phyloP scores from a whole-genome alignment of 1,140 invertebrate genomes.

The Macrocentrus cingulum region DNA sequence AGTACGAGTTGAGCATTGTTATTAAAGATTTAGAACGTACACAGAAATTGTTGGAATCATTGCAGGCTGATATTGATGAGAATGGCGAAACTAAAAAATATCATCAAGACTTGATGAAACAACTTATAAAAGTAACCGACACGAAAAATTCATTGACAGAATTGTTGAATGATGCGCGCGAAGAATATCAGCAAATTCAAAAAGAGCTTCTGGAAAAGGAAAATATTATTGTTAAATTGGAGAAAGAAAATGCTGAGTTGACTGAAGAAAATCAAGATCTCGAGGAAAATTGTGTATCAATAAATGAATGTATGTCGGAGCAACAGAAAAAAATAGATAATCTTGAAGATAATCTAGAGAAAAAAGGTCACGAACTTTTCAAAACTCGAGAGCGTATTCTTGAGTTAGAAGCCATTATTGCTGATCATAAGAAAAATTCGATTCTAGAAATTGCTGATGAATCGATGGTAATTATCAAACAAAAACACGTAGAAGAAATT shows the following conservation, averaged over 20 bases:
- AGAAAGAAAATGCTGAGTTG: slow-evolving; percentile 37
- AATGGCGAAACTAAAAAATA: slow-evolving; percentile 32
- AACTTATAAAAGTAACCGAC: slow-evolving; percentile 29
- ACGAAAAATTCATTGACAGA: slow-evolving; percentile 47
- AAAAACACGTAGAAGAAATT: too few relatives aligned
- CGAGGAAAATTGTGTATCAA: slow-evolving; percentile 42
- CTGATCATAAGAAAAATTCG: too few relatives aligned
- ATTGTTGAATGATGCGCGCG: slow-evolving; percentile 51
- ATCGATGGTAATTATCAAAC: too few relatives aligned
- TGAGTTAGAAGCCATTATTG: too few relatives aligned
- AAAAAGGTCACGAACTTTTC: neutral
- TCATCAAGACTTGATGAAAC: slow-evolving; percentile 38
- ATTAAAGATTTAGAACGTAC: slow-evolving; percentile 41
- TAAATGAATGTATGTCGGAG: slow-evolving; percentile 21
- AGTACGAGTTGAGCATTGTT: slow-evolving; percentile 39
- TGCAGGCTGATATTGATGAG: slow-evolving; percentile 29
- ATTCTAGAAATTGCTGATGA: too few relatives aligned
- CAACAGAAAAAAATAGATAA: neutral
- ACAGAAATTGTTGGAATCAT: slow-evolving; percentile 35
- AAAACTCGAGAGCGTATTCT: neutral
- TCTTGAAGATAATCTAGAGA: neutral
- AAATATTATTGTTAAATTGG: too few relatives aligned
- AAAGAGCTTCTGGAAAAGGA: too few relatives aligned
- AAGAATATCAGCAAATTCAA: too few relatives aligned
- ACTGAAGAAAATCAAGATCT: slow-evolving; percentile 37